phyloP scores from a whole-genome alignment of 2,888 invertebrate species.

The Sinelater perroti region DNA sequence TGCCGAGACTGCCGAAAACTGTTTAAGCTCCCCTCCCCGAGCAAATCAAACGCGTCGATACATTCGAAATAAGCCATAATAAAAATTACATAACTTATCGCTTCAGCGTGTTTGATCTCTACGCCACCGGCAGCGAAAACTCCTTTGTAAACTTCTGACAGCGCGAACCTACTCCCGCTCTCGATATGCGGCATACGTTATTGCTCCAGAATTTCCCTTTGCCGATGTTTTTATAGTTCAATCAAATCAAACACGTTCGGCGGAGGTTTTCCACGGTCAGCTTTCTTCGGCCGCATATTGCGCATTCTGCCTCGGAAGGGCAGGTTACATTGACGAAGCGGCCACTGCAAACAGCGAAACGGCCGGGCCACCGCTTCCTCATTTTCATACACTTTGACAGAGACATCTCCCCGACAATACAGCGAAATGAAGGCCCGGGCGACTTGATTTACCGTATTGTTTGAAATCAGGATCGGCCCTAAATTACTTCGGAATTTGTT shows the following conservation, averaged over 20 bases:
- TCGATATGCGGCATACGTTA: slow-evolving; percentile 12
- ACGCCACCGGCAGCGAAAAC: not conserved
- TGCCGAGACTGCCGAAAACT: no score
- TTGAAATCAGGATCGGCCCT: slow-evolving; percentile 23
- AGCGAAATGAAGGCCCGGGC: slow-evolving; percentile 5
- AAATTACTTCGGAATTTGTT: slow-evolving; percentile 25
- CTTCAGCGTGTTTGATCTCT: not conserved
- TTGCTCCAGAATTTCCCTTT: slow-evolving; percentile 10
- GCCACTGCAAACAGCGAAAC: slow-evolving; percentile 3
- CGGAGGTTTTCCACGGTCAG: slow-evolving; percentile 4
- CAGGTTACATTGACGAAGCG: slow-evolving; percentile 6
- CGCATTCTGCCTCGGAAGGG: slow-evolving; percentile 8
- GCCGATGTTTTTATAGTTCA: slow-evolving; percentile 16
- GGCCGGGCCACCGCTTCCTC: not conserved
- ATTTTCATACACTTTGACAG: slow-evolving; percentile 2
- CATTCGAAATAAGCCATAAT: not conserved
- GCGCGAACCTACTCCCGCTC: not conserved
- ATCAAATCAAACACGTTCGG: slow-evolving; percentile 16
- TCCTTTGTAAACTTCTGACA: slow-evolving; percentile 1
- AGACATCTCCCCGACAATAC: slow-evolving; percentile 2
- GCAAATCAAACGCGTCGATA: not conserved
- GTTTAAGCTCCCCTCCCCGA: not conserved
- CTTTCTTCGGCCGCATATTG: slow-evolving; percentile 11
- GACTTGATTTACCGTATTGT: slow-evolving; percentile 22
- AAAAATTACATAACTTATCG: slow-evolving; percentile 3